These are phyloP conservation scores for Herminia tarsipennalis DNA, from an alignment of 2,888 invertebrate species.

Conservation along the genomic window DNA sequence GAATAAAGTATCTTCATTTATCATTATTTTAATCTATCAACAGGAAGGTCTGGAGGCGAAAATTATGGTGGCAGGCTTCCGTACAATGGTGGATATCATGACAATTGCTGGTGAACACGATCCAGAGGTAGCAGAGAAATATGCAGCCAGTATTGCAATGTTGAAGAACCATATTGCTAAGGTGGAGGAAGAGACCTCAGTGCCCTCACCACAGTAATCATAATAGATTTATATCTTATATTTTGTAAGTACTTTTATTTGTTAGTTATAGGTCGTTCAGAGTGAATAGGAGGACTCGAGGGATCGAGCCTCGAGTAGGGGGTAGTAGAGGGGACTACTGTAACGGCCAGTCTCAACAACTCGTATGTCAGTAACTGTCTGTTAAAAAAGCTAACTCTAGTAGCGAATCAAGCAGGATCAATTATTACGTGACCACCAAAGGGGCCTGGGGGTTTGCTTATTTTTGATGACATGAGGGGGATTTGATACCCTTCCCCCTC, in stretches of 20 bases:
- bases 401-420: too few species aligned
- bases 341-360: too few species aligned
- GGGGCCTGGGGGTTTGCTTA: too few species aligned
- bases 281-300: too few species aligned
- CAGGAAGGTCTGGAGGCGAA: constrained; percentile 7
- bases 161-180: background rate
- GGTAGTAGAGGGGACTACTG: too few species aligned
- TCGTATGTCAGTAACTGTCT: too few species aligned
- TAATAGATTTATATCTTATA: background rate
- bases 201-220: background rate
- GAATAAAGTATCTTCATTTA: too few species aligned
- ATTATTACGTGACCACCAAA: too few species aligned
- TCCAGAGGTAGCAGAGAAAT: constrained; percentile 1
- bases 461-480: too few species aligned
- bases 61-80: constrained; percentile 1
- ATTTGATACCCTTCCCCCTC: too few species aligned
- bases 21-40: background rate
- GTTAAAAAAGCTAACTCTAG: too few species aligned
- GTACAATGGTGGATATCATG: constrained; percentile 13
- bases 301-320: too few species aligned
- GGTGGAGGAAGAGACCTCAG: background rate
- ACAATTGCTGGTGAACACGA: constrained; percentile 6
- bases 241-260: background rate
- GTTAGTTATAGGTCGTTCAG: background rate
- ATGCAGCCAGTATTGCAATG: constrained; percentile 1